A percentile compares a stretch with the other conserved stretches of the same genome.
phyloP scores from a whole-genome alignment of 2,888 invertebrate genomes.

The Esperia sulphurella region DNA sequence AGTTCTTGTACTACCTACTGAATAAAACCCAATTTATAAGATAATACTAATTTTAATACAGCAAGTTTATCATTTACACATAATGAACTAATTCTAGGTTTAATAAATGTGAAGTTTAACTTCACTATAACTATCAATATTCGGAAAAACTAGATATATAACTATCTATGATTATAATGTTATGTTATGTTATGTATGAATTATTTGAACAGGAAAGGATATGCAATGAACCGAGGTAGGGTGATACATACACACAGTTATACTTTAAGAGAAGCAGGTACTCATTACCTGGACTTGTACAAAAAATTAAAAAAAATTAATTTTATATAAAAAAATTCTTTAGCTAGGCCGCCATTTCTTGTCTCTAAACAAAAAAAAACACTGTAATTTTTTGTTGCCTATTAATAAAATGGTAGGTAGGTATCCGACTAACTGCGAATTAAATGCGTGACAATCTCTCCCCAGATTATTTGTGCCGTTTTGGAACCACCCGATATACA shows the following conservation, averaged over 20 bases:
- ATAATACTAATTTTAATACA: slow-evolving; percentile 72
- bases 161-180: slow-evolving; percentile 28
- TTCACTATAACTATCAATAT: slow-evolving; percentile 46
- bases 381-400: slow-evolving; percentile 31
- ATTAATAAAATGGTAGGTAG: slow-evolving; percentile 43
- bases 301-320: too few relatives aligned
- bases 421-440: slow-evolving; percentile 64
- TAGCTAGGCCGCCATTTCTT: slow-evolving; percentile 11
- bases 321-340: slow-evolving; percentile 1
- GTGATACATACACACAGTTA: slow-evolving; percentile 3
- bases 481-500: slow-evolving; percentile 32
- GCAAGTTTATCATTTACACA: slow-evolving; percentile 65
- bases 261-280: not conserved
- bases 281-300: not conserved
- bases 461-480: slow-evolving; percentile 35
- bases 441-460: slow-evolving; percentile 66
- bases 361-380: slow-evolving; percentile 22
- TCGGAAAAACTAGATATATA: slow-evolving; percentile 32
- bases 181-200: slow-evolving; percentile 21
- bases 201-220: slow-evolving; percentile 28
- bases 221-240: slow-evolving; percentile 53
- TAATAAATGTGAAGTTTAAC: slow-evolving; percentile 62
- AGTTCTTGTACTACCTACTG: not conserved
- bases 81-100: slow-evolving; percentile 44
- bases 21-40: slow-evolving; percentile 43